Evolutionary conservation across 2,113 vertebrate species (phyloP).

Genomic region (Xerus inauris): DNA sequence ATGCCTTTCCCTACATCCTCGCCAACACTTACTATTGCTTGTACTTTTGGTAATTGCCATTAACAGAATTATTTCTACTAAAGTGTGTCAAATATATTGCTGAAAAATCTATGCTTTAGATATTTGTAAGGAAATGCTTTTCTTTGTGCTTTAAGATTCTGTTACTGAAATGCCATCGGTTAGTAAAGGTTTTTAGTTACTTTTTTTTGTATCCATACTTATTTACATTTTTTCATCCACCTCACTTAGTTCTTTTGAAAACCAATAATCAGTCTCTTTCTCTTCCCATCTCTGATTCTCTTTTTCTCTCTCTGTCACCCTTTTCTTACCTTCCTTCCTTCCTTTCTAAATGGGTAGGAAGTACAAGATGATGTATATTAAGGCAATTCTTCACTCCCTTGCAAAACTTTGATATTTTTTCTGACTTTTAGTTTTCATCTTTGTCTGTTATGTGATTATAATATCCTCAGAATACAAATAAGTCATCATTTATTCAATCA

Average conservation of each 20-base stretch:
- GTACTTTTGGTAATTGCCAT: too few relatives aligned
- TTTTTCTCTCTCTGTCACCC: not conserved
- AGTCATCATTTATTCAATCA: not conserved
- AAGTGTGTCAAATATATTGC: not conserved
- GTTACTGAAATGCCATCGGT: not conserved
- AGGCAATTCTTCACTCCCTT: not conserved
- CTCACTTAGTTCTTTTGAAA: conserved; percentile 6
- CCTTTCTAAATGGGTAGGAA: not conserved
- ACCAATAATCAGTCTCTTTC: not conserved
- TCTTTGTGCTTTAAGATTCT: not conserved
- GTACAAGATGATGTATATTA: not conserved
- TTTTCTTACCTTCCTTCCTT: not conserved
- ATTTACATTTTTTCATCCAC: not conserved
- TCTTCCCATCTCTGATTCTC: not conserved
- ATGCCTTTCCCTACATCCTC: too few relatives aligned
- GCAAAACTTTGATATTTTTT: not conserved
- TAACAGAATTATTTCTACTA: conserved; percentile 25
- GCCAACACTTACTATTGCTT: too few relatives aligned
- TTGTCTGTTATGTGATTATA: not conserved
- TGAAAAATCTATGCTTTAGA: not conserved
- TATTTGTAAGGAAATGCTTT: not conserved
- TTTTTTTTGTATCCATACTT: conserved; percentile 27
- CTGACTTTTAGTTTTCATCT: not conserved
- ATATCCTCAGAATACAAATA: conserved; percentile 20
- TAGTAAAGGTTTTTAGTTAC: not conserved